Percentiles rank a stretch among this genome's conserved stretches.
Conservation (phyloP, 1,140 invertebrate genomes). For the Ericerus pela region DNA sequence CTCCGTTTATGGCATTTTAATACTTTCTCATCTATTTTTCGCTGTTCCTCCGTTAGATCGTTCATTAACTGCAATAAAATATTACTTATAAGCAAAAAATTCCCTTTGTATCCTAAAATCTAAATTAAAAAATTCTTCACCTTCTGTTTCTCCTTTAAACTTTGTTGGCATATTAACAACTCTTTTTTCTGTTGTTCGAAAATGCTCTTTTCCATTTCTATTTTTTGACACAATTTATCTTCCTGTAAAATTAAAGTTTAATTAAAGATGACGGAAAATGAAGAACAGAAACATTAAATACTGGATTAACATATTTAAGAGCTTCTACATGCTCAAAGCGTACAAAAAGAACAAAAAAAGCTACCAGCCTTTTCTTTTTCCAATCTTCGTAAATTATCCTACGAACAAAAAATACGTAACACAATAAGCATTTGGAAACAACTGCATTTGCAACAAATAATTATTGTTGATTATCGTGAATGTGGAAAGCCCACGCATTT, state of each 20-base stretch:
- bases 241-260: conserved; percentile 1
- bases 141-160: neutral
- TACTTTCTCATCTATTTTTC: neutral
- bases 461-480: neutral
- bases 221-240: neutral
- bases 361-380: conserved; percentile 11
- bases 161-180: neutral
- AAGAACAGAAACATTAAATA: too few species aligned
- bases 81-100: neutral
- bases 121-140: neutral
- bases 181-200: neutral
- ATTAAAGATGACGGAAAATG: too few species aligned
- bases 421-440: neutral
- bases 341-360: conserved; percentile 4
- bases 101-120: too few species aligned
- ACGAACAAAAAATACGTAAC: neutral
- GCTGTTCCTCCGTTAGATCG: neutral
- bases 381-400: conserved; percentile 7
- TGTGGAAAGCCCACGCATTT: neutral
- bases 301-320: too few species aligned
- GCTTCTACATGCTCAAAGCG: conserved; percentile 1
- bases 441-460: neutral
- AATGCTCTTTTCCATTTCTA: neutral
- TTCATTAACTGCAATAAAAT: neutral
- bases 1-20: neutral